phyloP scores from a whole-genome alignment of 2,888 invertebrate genomes.

The Fragum fragum region DNA sequence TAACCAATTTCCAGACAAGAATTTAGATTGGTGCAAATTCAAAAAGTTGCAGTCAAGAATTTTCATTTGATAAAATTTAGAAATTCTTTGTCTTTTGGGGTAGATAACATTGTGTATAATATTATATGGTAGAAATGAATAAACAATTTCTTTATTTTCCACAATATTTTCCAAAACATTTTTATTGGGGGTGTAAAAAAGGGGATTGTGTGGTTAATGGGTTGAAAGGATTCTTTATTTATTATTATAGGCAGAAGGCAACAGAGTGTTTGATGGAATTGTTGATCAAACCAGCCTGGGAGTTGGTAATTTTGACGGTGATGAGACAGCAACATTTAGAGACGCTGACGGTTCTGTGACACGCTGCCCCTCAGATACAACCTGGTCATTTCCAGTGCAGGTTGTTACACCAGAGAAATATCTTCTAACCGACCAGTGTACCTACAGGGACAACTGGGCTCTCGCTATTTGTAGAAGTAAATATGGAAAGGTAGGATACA shows the following conservation, averaged over 20 bases:
- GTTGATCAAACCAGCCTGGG: slow-evolving; percentile 23
- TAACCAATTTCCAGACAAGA: too few species aligned
- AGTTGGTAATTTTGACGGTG: slow-evolving; percentile 34
- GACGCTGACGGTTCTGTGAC: slow-evolving; percentile 45
- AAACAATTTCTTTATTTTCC: too few species aligned
- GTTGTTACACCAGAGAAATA: slow-evolving; percentile 36
- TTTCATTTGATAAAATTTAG: too few species aligned
- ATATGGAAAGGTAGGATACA: slow-evolving; percentile 56
- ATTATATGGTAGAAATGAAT: too few species aligned
- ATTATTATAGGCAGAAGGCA: slow-evolving; percentile 33
- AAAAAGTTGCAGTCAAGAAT: too few species aligned
- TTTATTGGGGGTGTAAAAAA: too few species aligned
- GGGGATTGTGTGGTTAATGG: too few species aligned
- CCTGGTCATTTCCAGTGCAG: slow-evolving; percentile 26
- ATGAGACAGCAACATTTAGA: slow-evolving; percentile 49
- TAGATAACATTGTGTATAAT: too few species aligned
- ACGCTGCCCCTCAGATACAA: slow-evolving; percentile 26
- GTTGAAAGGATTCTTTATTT: too few species aligned
- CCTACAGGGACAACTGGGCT: slow-evolving; percentile 45
- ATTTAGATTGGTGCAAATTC: too few species aligned
- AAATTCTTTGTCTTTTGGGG: too few species aligned
- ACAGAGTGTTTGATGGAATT: slow-evolving; percentile 43
- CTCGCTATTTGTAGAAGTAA: slow-evolving; percentile 40
- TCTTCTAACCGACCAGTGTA: slow-evolving; percentile 37
- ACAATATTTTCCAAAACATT: too few species aligned